phyloP scores from a whole-genome alignment of 2,888 invertebrate genomes.

The Lochmaea crataegi region DNA sequence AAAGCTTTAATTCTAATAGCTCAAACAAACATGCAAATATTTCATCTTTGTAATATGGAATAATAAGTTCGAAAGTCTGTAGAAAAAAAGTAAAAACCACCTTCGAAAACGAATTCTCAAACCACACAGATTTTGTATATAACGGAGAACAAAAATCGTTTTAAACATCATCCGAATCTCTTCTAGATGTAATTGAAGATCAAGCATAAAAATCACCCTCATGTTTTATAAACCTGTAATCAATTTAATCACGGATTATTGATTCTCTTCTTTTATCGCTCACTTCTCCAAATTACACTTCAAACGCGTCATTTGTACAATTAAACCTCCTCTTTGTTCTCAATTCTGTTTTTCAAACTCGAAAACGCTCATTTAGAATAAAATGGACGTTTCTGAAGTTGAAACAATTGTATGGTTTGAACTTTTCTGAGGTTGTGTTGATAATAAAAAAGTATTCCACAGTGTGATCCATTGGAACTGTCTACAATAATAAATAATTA shows the following conservation, averaged over 20 bases:
- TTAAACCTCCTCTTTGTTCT: not conserved
- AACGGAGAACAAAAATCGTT: not conserved
- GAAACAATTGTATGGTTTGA: too few relatives aligned
- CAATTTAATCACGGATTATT: conserved; percentile 3
- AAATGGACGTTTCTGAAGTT: not conserved
- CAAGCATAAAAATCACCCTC: not conserved
- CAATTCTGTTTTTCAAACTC: not conserved
- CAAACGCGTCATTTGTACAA: conserved; percentile 2
- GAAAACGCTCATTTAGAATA: not conserved
- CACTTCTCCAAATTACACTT: not conserved
- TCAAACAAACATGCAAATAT: too few relatives aligned
- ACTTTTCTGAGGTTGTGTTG: too few relatives aligned
- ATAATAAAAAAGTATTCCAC: too few relatives aligned
- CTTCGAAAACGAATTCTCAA: too few relatives aligned
- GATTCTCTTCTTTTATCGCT: not conserved
- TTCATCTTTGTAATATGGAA: too few relatives aligned
- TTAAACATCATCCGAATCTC: not conserved
- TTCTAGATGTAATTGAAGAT: not conserved
- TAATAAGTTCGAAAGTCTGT: too few relatives aligned
- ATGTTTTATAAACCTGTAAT: conserved; percentile 6
- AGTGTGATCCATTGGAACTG: too few relatives aligned
- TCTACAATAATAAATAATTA: too few relatives aligned
- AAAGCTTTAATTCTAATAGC: too few relatives aligned
- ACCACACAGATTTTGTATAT: not conserved
- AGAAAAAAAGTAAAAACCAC: too few relatives aligned